Evolutionary conservation across 2,797 vertebrate genomes (phyloP).

Genomic region (Danionella dracula): DNA sequence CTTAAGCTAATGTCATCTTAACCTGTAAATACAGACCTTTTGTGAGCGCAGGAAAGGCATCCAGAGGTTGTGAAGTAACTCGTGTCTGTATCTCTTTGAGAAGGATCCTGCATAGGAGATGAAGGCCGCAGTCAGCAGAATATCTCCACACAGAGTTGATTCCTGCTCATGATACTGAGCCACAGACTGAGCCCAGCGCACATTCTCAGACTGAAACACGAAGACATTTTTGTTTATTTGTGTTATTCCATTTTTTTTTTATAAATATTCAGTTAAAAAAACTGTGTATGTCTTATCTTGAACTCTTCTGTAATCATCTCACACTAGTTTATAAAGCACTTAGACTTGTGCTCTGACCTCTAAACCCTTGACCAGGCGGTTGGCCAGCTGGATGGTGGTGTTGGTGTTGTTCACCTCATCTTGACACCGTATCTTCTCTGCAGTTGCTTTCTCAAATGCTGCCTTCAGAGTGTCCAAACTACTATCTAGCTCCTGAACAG

Average conservation of each 20-base stretch:
- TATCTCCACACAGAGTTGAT: conserved; percentile 67
- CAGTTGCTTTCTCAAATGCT: conserved; percentile 81
- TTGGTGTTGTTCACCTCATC: conserved; percentile 93
- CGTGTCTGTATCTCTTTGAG: conserved; percentile 64
- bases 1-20: too few relatives aligned
- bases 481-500: conserved; percentile 76
- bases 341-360: conserved; percentile 70
- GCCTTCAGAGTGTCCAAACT: conserved; percentile 81
- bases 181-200: conserved; percentile 70
- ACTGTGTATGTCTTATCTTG: too few relatives aligned
- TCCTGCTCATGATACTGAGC: conserved; percentile 73
- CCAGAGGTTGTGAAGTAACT: conserved; percentile 68
- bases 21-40: conserved; percentile 46
- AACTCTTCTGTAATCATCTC: too few relatives aligned
- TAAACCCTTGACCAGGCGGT: conserved; percentile 92
- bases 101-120: conserved; percentile 70
- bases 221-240: not conserved
- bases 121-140: conserved; percentile 68
- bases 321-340: not conserved
- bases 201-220: conserved; percentile 67
- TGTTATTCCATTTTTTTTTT: too few relatives aligned
- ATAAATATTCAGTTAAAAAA: too few relatives aligned
- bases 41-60: conserved; percentile 63
- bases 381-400: conserved; percentile 92
- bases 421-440: conserved; percentile 86